Evolutionary conservation across 2,113 vertebrate species (phyloP).

Genomic region (Salvator merianae): DNA sequence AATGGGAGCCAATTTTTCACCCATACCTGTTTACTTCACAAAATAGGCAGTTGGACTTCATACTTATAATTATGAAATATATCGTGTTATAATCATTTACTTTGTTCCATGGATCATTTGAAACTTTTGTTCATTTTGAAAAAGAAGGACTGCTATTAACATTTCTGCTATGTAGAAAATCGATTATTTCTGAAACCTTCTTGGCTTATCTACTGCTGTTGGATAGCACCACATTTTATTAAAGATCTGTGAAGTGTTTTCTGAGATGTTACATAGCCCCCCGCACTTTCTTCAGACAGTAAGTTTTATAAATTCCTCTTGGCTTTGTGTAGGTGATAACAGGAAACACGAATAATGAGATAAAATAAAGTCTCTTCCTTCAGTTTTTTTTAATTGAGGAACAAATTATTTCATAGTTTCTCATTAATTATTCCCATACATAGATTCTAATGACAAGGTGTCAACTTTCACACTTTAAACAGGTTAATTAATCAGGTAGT

Average conservation of each 20-base stretch:
- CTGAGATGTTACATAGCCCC: conserved; percentile 61
- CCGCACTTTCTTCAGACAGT: conserved; percentile 53
- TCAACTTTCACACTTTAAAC: conserved; percentile 83
- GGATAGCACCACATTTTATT: conserved; percentile 74
- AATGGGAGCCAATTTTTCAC: too few relatives aligned
- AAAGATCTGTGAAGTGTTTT: conserved; percentile 75
- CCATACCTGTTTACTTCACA: background rate
- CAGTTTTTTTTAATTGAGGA: conserved; percentile 76
- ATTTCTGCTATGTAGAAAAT: conserved; percentile 51
- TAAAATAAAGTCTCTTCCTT: conserved; percentile 73
- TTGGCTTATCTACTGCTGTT: conserved; percentile 68
- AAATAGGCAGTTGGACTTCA: background rate
- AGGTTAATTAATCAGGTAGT: conserved; percentile 86
- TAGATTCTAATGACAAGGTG: conserved; percentile 79
- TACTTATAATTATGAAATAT: too few relatives aligned
- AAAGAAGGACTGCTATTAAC: conserved; percentile 27
- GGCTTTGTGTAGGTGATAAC: conserved; percentile 79
- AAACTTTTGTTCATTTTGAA: conserved; percentile 5
- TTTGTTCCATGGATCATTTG: background rate
- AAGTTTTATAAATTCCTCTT: conserved; percentile 71
- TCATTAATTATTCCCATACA: conserved; percentile 77
- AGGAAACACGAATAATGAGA: conserved; percentile 78
- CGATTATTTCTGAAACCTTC: conserved; percentile 49
- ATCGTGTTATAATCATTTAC: background rate
- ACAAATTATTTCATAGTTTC: conserved; percentile 80